Evolutionary conservation across 2,888 invertebrate genomes (phyloP).

Genomic region (Mechanitis mazaeus): DNA sequence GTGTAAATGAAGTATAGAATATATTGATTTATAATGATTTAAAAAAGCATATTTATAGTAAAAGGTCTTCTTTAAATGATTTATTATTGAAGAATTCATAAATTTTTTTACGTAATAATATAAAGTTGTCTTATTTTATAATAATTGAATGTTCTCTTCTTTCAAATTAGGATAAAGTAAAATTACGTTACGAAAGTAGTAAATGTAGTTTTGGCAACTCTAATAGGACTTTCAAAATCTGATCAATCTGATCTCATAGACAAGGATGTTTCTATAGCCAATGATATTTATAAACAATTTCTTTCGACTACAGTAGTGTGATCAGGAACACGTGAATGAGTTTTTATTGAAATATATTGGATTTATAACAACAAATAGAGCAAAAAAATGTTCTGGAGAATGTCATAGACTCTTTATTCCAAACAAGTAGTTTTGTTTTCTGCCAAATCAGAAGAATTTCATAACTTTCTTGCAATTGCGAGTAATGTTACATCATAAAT

Average conservation of each 20-base stretch:
- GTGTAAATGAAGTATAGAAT: no score
- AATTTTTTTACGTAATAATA: no score
- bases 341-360: constrained; percentile 40
- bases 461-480: constrained; percentile 34
- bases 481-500: constrained; percentile 25
- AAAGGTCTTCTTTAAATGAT: no score
- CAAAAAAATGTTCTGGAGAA: constrained; percentile 15
- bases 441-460: constrained; percentile 36
- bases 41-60: no score
- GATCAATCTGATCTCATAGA: constrained; percentile 30
- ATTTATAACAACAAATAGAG: constrained; percentile 32
- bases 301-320: constrained; percentile 36
- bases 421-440: constrained; percentile 47
- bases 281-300: constrained; percentile 35
- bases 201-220: constrained; percentile 9
- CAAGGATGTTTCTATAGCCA: constrained; percentile 38
- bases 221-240: constrained; percentile 15
- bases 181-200: background rate
- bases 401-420: constrained; percentile 21
- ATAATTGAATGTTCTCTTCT: no score
- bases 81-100: no score
- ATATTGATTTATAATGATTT: no score
- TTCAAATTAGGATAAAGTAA: no score
- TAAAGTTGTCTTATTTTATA: no score
- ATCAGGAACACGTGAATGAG: constrained; percentile 30